Evolutionary conservation across 2,888 invertebrate genomes (phyloP), one percentile per base, ranked within the genome.

Genomic region (Microctonus brassicae): DNA sequence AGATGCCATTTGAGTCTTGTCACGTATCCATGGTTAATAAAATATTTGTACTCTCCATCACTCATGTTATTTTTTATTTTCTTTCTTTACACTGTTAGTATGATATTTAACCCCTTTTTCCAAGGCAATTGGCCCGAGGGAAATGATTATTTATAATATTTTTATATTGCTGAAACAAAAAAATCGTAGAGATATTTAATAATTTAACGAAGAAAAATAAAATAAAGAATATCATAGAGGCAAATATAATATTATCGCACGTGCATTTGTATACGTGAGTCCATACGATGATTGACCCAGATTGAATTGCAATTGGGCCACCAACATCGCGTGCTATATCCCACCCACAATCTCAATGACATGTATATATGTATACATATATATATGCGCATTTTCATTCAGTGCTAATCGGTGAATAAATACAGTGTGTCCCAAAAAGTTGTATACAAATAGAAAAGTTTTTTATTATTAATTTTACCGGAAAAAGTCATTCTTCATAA

Each of bases 381-480:
- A 47, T 62, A 13, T 47, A 47, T 62, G 17, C 70, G 69, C 68
- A 69, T 57, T 72, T 10, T 65, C 63, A 10, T 53, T 36, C n/a
- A 20, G 47, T 63, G 36, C 36, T 36, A 36, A 36, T 36, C 36
- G 36, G 11, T 11, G 36, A 1, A 7, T 11, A 36, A n/a, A n/a
- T 39, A n/a, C n/a, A 4, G 39, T 13, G 39, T 39, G 39, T n/a
- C n/a, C n/a, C n/a, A n/a, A n/a, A n/a, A n/a, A n/a, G n/a, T n/a
- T n/a, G n/a, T n/a, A n/a, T n/a, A n/a, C n/a, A n/a, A n/a, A n/a
- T n/a, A n/a, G n/a, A n/a, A n/a, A n/a, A n/a, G n/a, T n/a, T n/a
- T n/a, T n/a, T n/a, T n/a, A n/a, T n/a, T n/a, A n/a, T n/a, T n/a
- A n/a, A n/a, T n/a, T n/a, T n/a, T n/a, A n/a, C n/a, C n/a, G n/a